Base-by-base conservation (phyloP, 2,113 vertebrate genomes). In the Cyanocitta stelleri region DNA sequence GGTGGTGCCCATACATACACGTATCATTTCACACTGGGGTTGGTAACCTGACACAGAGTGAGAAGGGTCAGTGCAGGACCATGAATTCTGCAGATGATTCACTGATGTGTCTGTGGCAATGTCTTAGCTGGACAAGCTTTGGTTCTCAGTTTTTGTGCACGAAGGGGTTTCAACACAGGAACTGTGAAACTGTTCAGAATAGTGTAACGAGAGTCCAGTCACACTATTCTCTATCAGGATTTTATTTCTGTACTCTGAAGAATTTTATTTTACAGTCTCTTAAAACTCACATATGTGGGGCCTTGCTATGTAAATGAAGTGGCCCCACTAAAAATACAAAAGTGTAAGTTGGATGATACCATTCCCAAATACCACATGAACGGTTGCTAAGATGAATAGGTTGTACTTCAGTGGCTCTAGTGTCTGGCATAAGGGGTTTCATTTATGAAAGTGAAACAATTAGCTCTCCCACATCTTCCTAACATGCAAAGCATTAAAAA, bases 1-100 rank as follows among this genome's bases (percentile, higher is more conserved):
- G 18, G 13, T 19, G 39, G 35, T 13, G 27, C 23, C 33, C 0
- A 0, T 17, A 29, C 6, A 18, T 15, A 30, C 5, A 7, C 13
- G 7, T 7, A 6, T 20, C 22, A 13, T 67, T 75, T 49, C 63
- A 43, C 24, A 22, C 11, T 10, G 43, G 4, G 8, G 39, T 6
- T 5, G 8, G 32, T 58, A 51, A 74, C n/a, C 27, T 44, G 37
- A 11, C 9, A 5, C 13, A 35, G 54, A 55, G n/a, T 43, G 49
- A 78, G 56, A 58, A 41, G 19, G 24, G 24, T 32, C 23, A 52
- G 6, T 2, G 4, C 1, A 68, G 54, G 22, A 27, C 43, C 39
- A 33, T 43, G 37, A 59, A 68, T 51, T 59, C 67, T 83, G 52
- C 37, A 62, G 18, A 9, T 22, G 16, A 35, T 48, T 82, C 46